Evolutionary conservation across 2,113 vertebrate species (phyloP).

Genomic region (Speoplatyrhinus poulsoni): DNA sequence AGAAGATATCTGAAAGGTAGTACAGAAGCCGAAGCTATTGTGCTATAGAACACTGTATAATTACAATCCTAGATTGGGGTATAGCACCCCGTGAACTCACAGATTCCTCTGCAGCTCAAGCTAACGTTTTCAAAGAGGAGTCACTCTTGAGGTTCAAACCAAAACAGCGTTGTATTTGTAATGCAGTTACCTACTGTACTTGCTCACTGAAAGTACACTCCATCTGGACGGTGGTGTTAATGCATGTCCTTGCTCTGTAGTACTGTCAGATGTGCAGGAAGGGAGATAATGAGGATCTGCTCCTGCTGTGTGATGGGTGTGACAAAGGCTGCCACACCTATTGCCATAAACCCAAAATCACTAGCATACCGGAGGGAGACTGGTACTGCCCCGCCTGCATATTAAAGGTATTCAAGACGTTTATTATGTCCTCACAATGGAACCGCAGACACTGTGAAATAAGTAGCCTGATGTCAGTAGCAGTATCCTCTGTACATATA

Average conservation of each 20-base stretch:
- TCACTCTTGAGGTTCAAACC: no score
- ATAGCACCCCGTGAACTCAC: no score
- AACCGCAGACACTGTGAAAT: background rate
- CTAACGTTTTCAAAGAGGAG: no score
- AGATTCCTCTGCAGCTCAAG: no score
- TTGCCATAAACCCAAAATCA: constrained; percentile 98
- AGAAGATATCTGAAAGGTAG: no score
- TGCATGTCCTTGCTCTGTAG: constrained; percentile 74
- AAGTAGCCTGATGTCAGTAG: background rate
- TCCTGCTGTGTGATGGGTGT: constrained; percentile 96
- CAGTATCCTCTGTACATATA: background rate
- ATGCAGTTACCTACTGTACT: no score
- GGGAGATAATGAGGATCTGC: constrained; percentile 96
- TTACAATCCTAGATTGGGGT: no score
- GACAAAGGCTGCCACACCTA: constrained; percentile 99
- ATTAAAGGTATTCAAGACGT: constrained; percentile 83
- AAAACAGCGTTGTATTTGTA: no score
- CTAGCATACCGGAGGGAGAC: constrained; percentile 94
- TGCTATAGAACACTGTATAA: no score
- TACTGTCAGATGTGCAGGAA: constrained; percentile 98
- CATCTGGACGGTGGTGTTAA: constrained; percentile 22
- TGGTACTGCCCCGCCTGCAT: constrained; percentile 99
- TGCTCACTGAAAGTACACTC: no score
- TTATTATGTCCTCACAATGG: background rate
- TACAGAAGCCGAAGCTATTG: no score